Percentiles rank a stretch among this genome's conserved stretches.
Conservation (phyloP, 2,888 invertebrate genomes). For the Quadroppia sp. region DNA sequence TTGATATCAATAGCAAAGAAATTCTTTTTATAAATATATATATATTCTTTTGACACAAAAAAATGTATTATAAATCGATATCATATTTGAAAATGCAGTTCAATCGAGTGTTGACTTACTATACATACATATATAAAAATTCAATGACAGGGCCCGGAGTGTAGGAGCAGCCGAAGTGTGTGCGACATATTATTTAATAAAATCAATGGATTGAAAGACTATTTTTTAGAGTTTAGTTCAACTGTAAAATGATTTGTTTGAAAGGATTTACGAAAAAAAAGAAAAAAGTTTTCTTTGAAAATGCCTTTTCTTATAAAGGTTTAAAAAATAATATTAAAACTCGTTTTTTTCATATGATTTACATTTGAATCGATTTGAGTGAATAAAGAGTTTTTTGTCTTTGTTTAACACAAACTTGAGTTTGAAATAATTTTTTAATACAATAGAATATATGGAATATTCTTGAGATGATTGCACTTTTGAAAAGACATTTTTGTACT, state of each 20-base stretch:
- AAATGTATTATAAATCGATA: not conserved
- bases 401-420: no score
- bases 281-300: no score
- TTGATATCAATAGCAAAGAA: not conserved
- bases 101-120: slow-evolving; percentile 14
- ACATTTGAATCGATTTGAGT: no score
- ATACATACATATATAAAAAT: slow-evolving; percentile 15
- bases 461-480: no score
- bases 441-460: no score
- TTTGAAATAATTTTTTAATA: no score
- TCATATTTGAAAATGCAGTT: not conserved
- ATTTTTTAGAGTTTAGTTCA: not conserved
- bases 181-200: slow-evolving; percentile 17
- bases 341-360: no score
- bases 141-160: not conserved
- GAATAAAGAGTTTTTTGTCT: no score
- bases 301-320: no score
- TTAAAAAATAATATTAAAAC: no score
- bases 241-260: not conserved
- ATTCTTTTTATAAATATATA: slow-evolving; percentile 1
- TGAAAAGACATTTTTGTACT: no score
- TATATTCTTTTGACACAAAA: not conserved
- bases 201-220: slow-evolving; percentile 23
- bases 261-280: not conserved
- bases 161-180: not conserved